These are phyloP conservation scores for Brachionus asplanchnoidis DNA, from an alignment of 1,140 invertebrate genomes.

Conservation along the genomic window DNA sequence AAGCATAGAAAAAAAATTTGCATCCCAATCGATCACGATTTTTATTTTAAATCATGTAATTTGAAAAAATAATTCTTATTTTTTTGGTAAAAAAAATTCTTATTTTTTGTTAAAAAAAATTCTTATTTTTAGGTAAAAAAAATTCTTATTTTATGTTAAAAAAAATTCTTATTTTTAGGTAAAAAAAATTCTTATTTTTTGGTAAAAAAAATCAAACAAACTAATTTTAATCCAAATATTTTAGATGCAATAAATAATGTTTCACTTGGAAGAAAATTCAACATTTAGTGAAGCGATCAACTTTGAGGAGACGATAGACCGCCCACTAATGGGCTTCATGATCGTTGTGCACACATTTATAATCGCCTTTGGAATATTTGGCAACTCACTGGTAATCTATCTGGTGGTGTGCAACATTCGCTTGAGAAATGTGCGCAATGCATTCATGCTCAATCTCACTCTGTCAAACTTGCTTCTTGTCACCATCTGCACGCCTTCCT, in stretches of 20 bases:
- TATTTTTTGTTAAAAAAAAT: not conserved
- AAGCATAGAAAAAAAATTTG: not conserved
- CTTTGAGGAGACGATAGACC: constrained; percentile 26
- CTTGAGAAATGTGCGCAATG: constrained; percentile 35
- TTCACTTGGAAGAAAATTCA: not conserved
- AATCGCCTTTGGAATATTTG: constrained; percentile 25
- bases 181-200: not conserved
- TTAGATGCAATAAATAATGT: not conserved
- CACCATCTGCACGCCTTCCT: constrained; percentile 33
- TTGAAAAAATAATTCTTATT: not conserved
- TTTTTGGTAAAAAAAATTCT: not conserved
- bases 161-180: too few relatives aligned
- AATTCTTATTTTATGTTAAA: not conserved
- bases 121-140: too few relatives aligned
- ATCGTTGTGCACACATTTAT: constrained; percentile 28
- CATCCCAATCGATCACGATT: not conserved
- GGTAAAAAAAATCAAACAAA: not conserved
- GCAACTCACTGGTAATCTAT: constrained; percentile 35
- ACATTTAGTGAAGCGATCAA: not conserved
- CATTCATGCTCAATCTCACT: constrained; percentile 27
- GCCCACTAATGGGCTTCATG: constrained; percentile 5
- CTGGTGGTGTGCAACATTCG: not conserved
- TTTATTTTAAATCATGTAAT: not conserved
- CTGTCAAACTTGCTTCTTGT: constrained; percentile 19
- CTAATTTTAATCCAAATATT: not conserved